Percentiles rank a stretch among this genome's conserved stretches.
These are phyloP conservation scores for Chondrilla cf. caribensis DNA, from an alignment of 37 sponge, comb jelly and placozoan genomes.

Conservation along the genomic window DNA sequence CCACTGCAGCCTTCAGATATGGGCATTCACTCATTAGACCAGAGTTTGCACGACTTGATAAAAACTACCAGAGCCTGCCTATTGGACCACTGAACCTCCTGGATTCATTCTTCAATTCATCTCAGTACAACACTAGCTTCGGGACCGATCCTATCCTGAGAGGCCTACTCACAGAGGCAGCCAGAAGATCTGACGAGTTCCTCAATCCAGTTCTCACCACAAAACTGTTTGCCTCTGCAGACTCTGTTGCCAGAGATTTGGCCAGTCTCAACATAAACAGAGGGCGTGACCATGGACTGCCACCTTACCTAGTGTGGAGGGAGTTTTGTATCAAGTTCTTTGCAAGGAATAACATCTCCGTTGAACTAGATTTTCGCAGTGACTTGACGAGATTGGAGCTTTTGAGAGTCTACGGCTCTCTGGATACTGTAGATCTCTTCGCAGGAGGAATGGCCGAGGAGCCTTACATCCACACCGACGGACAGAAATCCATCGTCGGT, in stretches of 20 bases:
- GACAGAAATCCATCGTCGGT: conserved; percentile 56
- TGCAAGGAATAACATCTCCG: not conserved
- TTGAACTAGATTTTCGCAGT: conserved; percentile 26
- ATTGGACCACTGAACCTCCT: conserved; percentile 39
- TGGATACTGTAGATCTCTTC: conserved; percentile 68
- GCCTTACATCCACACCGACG: conserved; percentile 23
- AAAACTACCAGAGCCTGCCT: conserved; percentile 29
- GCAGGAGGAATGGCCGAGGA: conserved; percentile 80
- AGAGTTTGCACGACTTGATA: conserved; percentile 58
- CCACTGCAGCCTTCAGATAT: conserved; percentile 82
- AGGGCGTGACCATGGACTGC: conserved; percentile 87
- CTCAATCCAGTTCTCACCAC: conserved; percentile 58
- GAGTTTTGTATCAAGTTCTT: conserved; percentile 48
- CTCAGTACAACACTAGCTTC: conserved; percentile 27
- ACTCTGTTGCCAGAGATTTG: conserved; percentile 56
- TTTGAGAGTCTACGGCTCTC: conserved; percentile 48
- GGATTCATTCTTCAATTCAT: conserved; percentile 51
- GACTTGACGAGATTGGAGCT: conserved; percentile 30
- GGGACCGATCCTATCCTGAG: conserved; percentile 78
- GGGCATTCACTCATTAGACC: conserved; percentile 83
- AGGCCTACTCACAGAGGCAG: conserved; percentile 46
- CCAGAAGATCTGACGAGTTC: conserved; percentile 74
- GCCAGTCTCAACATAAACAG: conserved; percentile 88
- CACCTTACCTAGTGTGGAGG: conserved; percentile 64
- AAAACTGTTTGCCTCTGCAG: conserved; percentile 47